phyloP scores from a whole-genome alignment of 2,797 vertebrate genomes.

The Crotalus adamanteus region DNA sequence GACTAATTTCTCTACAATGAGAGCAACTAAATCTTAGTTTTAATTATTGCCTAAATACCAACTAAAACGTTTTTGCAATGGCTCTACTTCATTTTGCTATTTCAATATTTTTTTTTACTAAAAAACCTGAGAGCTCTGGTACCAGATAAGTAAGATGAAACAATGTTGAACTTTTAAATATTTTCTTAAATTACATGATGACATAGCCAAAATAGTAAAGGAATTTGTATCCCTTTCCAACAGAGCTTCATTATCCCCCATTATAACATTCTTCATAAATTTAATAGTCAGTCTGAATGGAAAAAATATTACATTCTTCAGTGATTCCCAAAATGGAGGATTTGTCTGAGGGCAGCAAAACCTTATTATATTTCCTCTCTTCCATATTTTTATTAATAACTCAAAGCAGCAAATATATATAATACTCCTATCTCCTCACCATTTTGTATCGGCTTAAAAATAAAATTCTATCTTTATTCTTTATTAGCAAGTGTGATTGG shows the following conservation, averaged over 20 bases:
- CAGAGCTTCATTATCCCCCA: not conserved
- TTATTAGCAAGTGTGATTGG: too few relatives aligned
- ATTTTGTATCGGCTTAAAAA: not conserved
- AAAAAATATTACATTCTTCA: not conserved
- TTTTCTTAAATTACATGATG: not conserved
- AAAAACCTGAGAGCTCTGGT: not conserved
- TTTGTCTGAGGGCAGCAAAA: not conserved
- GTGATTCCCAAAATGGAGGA: not conserved
- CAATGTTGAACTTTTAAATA: not conserved
- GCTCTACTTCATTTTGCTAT: not conserved
- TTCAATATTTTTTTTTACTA: not conserved
- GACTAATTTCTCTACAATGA: not conserved
- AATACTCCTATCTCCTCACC: not conserved
- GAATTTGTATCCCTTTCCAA: not conserved
- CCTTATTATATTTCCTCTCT: not conserved
- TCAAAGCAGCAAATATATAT: not conserved
- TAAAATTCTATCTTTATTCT: not conserved
- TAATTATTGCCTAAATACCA: not conserved
- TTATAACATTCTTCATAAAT: not conserved
- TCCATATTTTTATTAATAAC: not conserved
- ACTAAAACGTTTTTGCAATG: not conserved
- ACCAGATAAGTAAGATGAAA: not conserved
- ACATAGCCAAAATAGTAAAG: not conserved
- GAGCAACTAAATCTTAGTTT: not conserved
- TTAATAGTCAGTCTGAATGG: not conserved